These are phyloP conservation scores for Harmothoe impar DNA, from an alignment of 2,888 invertebrate genomes.

Conservation along the genomic window DNA sequence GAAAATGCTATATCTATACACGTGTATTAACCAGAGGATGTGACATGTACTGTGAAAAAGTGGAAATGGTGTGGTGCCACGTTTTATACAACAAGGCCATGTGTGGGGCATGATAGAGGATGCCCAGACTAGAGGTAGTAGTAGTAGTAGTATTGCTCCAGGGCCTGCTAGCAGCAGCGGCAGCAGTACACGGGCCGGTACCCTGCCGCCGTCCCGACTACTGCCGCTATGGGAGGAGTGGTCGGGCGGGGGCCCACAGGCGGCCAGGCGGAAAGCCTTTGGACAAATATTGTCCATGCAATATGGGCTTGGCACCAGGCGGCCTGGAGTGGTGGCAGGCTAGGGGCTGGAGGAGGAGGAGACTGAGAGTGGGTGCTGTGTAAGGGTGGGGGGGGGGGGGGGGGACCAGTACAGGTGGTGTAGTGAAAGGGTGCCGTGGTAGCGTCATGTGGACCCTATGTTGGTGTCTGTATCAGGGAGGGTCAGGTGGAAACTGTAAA, in stretches of 20 bases:
- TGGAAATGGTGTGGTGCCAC: too few relatives aligned
- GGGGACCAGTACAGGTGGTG: constrained; percentile 42
- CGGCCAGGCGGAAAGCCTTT: constrained; percentile 13
- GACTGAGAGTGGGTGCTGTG: constrained; percentile 27
- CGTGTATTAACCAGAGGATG: too few relatives aligned
- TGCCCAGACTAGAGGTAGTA: background rate
- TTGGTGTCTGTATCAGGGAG: too few relatives aligned
- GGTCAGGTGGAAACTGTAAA: too few relatives aligned
- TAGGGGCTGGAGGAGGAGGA: background rate
- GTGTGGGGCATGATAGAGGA: too few relatives aligned
- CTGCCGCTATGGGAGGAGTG: background rate
- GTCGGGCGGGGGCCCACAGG: background rate
- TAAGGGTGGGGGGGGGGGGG: background rate
- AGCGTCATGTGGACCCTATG: background rate
- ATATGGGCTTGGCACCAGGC: background rate
- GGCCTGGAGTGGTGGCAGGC: background rate
- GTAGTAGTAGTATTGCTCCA: background rate
- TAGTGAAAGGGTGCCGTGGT: background rate
- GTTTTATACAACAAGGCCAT: too few relatives aligned
- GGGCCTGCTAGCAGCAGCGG: background rate
- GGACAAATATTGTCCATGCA: constrained; percentile 28
- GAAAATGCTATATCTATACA: too few relatives aligned
- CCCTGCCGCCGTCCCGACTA: background rate
- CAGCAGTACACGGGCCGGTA: background rate
- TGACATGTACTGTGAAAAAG: too few relatives aligned